phyloP scores from a whole-genome alignment of 2,113 vertebrate species.

The Bufo gargarizans region DNA sequence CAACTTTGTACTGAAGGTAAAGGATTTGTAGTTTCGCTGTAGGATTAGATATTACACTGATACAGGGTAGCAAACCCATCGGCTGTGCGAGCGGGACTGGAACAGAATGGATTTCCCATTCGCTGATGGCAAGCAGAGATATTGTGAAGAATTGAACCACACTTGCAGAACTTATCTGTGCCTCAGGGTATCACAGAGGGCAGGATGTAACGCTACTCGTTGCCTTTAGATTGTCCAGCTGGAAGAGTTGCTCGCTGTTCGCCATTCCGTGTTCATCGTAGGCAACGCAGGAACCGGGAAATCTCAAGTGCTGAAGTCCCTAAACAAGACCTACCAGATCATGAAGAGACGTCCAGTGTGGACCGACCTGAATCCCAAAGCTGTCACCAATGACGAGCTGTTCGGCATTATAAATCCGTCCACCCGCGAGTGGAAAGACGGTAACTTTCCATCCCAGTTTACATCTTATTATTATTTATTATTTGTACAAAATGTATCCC shows the following conservation, averaged over 20 bases:
- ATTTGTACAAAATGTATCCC: too few relatives aligned
- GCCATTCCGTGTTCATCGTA: conserved; percentile 95
- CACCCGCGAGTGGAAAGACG: conserved; percentile 95
- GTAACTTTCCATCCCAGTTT: conserved; percentile 67
- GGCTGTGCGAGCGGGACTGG: too few relatives aligned
- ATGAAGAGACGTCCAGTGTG: conserved; percentile 86
- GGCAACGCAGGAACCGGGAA: conserved; percentile 91
- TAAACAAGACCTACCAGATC: conserved; percentile 88
- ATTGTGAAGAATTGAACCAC: too few relatives aligned
- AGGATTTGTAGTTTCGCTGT: background rate
- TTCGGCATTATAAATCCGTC: conserved; percentile 88
- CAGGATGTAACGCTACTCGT: background rate
- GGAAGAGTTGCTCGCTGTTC: conserved; percentile 88
- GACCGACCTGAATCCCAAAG: conserved; percentile 92
- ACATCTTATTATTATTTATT: too few relatives aligned
- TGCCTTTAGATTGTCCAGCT: conserved; percentile 87
- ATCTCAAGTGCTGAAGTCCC: conserved; percentile 89
- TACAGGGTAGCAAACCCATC: too few relatives aligned
- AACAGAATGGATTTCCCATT: too few relatives aligned
- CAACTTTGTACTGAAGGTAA: conserved; percentile 94
- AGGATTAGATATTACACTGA: too few relatives aligned
- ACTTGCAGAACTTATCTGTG: background rate
- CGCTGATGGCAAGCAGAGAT: too few relatives aligned
- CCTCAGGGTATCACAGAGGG: background rate
- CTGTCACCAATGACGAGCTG: conserved; percentile 85